Base-by-base conservation (phyloP, 2,113 vertebrate species). In the Rhineura floridana region DNA sequence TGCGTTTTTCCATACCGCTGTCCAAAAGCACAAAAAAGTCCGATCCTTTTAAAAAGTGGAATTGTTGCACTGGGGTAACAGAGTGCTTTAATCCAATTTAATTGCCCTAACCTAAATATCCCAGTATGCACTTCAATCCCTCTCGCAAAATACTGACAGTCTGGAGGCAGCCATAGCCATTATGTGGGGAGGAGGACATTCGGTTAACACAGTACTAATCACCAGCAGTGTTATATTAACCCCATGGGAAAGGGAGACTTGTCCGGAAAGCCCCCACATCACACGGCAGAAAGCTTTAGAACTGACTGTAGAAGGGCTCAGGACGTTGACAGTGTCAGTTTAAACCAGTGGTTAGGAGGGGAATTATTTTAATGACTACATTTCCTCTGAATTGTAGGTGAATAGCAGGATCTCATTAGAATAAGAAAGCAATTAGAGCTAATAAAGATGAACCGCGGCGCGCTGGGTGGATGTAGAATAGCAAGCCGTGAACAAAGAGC, bases 281-380 rank as follows among this genome's bases (percentile, higher is more conserved):
- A 70, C 36, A 8, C 2, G 30, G 25, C 50, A 30, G 21, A 12
- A 21, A 73, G 52, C 28, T 81, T 82, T 48, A 25, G 23, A 48
- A 82, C 72, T 81, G 67, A 2, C 52, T 39, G 44, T 21, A 5
- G 67, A 87, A 63, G 28, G 69, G 21, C 79, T 87, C 52, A 10
- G 7, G 0, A 90, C 96, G 92, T 93, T 91, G 93, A 94, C 94
- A 94, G 94, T 91, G 92, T 94, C 94, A 81, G 95, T 93, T 94
- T 96, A 88, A 96, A 95, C 95, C 95, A 65, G 93, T 96, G 89
- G 94, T 95, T 96, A 96, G 95, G 93, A 96, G 94, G 93, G 95
- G 96, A 97, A 96, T 96, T 96, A 95, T 96, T 97, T 96, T 97
- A 97, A 97, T 97, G 96, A 97, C 96, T 97, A 97, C 95, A 95